A percentile compares a stretch with the other conserved stretches of the same genome.
These are phyloP conservation scores for Gulo gulo DNA, from an alignment of 2,113 vertebrate genomes.

Conservation along the genomic window DNA sequence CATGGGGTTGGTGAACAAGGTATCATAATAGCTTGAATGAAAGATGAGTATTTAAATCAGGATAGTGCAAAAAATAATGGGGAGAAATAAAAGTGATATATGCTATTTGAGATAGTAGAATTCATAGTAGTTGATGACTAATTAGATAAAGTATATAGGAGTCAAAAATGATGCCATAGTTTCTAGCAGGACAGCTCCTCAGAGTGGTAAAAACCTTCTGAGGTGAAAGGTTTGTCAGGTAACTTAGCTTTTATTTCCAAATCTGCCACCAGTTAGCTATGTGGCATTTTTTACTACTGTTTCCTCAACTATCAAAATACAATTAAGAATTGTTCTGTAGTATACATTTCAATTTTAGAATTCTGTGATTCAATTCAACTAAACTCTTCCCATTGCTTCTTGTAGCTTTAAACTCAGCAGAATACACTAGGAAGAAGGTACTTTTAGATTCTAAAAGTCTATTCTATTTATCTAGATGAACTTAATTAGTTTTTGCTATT, in stretches of 20 bases:
- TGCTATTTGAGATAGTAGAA: background rate
- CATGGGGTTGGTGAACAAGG: background rate
- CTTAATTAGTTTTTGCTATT: background rate
- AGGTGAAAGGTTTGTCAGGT: background rate
- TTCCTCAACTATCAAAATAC: slow-evolving; percentile 1
- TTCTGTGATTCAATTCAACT: background rate
- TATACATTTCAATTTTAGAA: slow-evolving; percentile 12
- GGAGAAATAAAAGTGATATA: background rate
- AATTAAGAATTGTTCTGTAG: background rate
- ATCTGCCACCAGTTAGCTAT: background rate
- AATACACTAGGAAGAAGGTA: background rate
- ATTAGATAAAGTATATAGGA: background rate
- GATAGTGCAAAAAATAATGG: background rate
- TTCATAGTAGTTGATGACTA: background rate
- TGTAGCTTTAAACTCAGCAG: background rate
- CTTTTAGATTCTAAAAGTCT: background rate
- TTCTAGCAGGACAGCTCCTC: background rate
- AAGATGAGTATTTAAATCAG: background rate
- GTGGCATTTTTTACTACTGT: background rate
- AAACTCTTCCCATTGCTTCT: background rate
- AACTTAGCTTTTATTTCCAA: background rate
- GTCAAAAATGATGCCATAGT: background rate
- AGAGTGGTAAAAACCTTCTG: background rate
- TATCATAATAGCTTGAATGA: background rate
- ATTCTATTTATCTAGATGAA: background rate